phyloP scores from a whole-genome alignment of 2,797 vertebrate genomes.

The Lithobates pipiens region DNA sequence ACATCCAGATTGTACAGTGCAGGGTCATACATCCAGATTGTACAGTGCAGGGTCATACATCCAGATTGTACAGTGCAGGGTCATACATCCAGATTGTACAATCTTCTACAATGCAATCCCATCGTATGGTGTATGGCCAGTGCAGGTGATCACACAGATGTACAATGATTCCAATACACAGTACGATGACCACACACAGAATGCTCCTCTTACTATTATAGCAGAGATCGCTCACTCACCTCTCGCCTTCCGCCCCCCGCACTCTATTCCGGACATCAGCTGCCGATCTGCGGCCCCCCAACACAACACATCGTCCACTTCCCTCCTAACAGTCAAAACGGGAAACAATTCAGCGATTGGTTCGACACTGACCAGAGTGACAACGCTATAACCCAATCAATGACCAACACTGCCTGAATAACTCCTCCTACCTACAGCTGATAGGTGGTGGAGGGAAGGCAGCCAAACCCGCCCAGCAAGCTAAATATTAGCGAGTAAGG shows the following conservation, averaged over 20 bases:
- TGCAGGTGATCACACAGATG: too few species aligned
- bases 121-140: too few species aligned
- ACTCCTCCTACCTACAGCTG: not conserved
- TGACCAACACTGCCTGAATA: fast-evolving
- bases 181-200: too few species aligned
- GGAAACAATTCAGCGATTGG: slow-evolving; percentile 52
- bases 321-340: slow-evolving; percentile 14
- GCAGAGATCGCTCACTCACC: not conserved
- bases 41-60: too few species aligned
- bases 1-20: too few species aligned
- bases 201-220: too few species aligned
- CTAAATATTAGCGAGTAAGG: not conserved
- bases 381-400: slow-evolving; percentile 12
- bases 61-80: too few species aligned
- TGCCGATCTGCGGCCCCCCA: not conserved
- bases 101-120: too few species aligned
- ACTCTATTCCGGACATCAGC: not conserved
- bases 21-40: too few species aligned
- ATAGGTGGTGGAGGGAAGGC: not conserved
- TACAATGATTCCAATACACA: too few species aligned
- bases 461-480: not conserved
- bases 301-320: slow-evolving; percentile 6
- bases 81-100: too few species aligned
- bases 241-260: not conserved
- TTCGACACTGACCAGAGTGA: slow-evolving; percentile 48